Evolutionary conservation across 1,140 invertebrate species (phyloP).

Genomic region (Zaprionus ghesquierei): DNA sequence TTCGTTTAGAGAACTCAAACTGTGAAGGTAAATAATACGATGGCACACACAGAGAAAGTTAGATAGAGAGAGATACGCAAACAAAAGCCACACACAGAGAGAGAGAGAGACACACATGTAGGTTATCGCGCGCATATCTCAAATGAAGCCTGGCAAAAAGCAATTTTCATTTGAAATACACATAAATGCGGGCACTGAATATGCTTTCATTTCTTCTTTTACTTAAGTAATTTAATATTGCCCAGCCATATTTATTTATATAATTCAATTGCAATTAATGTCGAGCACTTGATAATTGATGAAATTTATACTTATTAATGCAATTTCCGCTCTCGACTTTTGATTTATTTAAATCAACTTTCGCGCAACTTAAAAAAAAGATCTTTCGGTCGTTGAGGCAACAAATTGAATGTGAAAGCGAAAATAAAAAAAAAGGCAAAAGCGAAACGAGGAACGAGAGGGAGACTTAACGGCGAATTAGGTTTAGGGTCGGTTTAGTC

Average conservation of each 20-base stretch:
- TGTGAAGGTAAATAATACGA: slow-evolving; percentile 15
- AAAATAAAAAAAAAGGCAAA: slow-evolving; percentile 16
- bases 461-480: slow-evolving; percentile 30
- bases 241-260: neutral
- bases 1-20: slow-evolving; percentile 12
- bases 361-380: neutral
- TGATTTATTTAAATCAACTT: neutral
- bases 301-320: neutral
- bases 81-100: neutral
- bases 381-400: neutral
- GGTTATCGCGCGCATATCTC: neutral
- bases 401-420: slow-evolving; percentile 48
- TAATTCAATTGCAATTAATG: neutral
- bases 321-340: neutral
- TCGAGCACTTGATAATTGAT: neutral
- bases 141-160: neutral
- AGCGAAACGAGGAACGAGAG: slow-evolving; percentile 7
- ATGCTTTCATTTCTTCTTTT: neutral
- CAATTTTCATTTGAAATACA: neutral
- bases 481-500: slow-evolving; percentile 49
- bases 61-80: neutral
- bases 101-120: neutral
- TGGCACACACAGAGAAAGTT: neutral
- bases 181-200: neutral
- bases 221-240: neutral